Base-by-base conservation (phyloP, 2,797 vertebrate species). In the Carduelis carduelis region DNA sequence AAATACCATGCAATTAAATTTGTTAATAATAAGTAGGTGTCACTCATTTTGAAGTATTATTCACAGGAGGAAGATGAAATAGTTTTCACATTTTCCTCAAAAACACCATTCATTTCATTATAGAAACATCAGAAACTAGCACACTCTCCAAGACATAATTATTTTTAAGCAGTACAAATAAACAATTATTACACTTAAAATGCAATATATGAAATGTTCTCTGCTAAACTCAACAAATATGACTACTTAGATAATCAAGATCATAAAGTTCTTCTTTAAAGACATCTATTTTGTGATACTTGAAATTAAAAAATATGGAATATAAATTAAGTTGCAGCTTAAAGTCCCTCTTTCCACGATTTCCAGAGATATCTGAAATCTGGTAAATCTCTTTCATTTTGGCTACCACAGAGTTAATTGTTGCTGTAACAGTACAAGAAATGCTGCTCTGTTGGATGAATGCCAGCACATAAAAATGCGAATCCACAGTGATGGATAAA, bases 341-440 rank as follows among this genome's bases (percentile, higher is more conserved):
- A 46, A 93, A 87, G 44, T 80, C 34, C 44, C 68, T 91, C 70
- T 32, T 77, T n/a, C 50, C 52, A 66, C 14, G 24, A 63, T 71
- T 94, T 97, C 87, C 84, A 93, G 91, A 94, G 50, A 49, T 21
- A 8, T 41, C 18, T 39, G 18, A 28, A 60, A 60, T 60, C 6
- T 21, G 18, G 43, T 44, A 92, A 59, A 90, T 89, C 90, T 80
- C 71, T 79, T 94, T 89, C 78, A 85, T 72, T 94, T 92, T 92
- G 89, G 96, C 83, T 52, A 96, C 18, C 70, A 96, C 15, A 90
- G 68, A 97, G 93, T 92, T 96, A 97, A 97, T 93, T 91, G 91
- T 90, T 95, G 83, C 95, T 91, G 90, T 83, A 91, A 88, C 14
- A 93, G 89, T 24, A 19, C 72, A 77, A 95, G 89, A 95, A 94